phyloP scores from a whole-genome alignment of 37 sponge, comb jelly and placozoan genomes.

The Mnemiopsis leidyi region DNA sequence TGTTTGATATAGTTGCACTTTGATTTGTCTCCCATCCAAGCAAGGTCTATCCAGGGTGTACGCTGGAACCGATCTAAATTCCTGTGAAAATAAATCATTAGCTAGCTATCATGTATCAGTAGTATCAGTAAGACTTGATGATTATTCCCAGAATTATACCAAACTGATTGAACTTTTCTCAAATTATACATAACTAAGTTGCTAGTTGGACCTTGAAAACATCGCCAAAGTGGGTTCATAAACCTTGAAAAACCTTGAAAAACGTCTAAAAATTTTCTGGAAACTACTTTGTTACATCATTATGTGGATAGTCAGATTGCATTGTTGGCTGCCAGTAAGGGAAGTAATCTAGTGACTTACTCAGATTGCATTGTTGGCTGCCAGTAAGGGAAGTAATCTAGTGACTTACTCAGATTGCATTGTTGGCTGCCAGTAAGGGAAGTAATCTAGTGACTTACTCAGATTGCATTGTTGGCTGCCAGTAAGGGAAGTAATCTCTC shows the following conservation, averaged over 20 bases:
- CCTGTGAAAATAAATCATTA: too few relatives aligned
- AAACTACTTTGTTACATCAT: too few relatives aligned
- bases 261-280: too few relatives aligned
- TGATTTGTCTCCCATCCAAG: slow-evolving; percentile 36
- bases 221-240: too few relatives aligned
- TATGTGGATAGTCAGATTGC: background rate
- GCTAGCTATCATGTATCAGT: too few relatives aligned
- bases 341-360: slow-evolving; percentile 91
- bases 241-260: too few relatives aligned
- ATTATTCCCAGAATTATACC: too few relatives aligned
- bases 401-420: slow-evolving; percentile 38
- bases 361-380: slow-evolving; percentile 75
- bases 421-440: slow-evolving; percentile 99
- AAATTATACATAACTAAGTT: too few relatives aligned
- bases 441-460: slow-evolving; percentile 50
- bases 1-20: slow-evolving; percentile 37
- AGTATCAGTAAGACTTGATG: too few relatives aligned
- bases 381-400: slow-evolving; percentile 99
- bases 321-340: slow-evolving; percentile 98
- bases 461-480: slow-evolving; percentile 82
- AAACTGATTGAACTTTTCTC: too few relatives aligned
- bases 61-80: background rate
- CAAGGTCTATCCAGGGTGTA: slow-evolving; percentile 54
- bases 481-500: slow-evolving; percentile 99
- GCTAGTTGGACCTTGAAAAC: too few relatives aligned